Evolutionary conservation across 2,113 vertebrate species (phyloP), one percentile per base, ranked within the genome.

Genomic region (Gadus chalcogrammus): DNA sequence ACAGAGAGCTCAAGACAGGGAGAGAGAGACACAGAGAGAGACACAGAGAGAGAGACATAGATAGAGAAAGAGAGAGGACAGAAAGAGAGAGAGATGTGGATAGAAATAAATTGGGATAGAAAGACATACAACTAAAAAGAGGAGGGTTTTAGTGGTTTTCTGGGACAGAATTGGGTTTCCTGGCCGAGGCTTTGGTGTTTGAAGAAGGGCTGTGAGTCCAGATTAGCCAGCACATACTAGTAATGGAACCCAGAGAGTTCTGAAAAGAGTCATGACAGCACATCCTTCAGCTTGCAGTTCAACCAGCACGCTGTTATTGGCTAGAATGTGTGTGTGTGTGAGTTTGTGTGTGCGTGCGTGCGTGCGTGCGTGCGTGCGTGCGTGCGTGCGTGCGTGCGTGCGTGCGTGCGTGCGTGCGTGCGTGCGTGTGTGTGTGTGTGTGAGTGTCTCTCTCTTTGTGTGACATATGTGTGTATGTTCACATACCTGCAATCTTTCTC

Each of bases 241-340:
- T 58, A 58, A 58, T 58, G 55, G 55, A 58, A 58, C 55, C n/a
- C 15, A 13, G 55, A 17, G 5, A 58, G 55, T 58, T 58, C n/a
- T 58, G 15, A 58, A 58, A 58, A 58, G 55, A 58, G 55, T 58
- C 42, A n/a, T 58, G 55, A n/a, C 55, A 16, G n/a, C 55, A 17
- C 55, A n/a, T n/a, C 9, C 15, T n/a, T 58, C 55, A 17, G 55
- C 55, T 13, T 16, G 55, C 15, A 6, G 55, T 58, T 17, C 55
- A 17, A n/a, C 55, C 55, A 17, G 5, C 5, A 16, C 3, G 5
- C 15, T 17, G 55, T 6, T 6, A 58, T 64, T 4, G 7, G 9
- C 55, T 58, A n/a, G 15, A 17, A 70, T 77, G 70, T 76, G 20
- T 73, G 61, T 59, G 38, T 52, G 20, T 20, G 20, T 20, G 20